Evolutionary conservation across 2,797 vertebrate genomes (phyloP), one percentile per base, ranked within the genome.

Genomic region (Trachops cirrhosus): DNA sequence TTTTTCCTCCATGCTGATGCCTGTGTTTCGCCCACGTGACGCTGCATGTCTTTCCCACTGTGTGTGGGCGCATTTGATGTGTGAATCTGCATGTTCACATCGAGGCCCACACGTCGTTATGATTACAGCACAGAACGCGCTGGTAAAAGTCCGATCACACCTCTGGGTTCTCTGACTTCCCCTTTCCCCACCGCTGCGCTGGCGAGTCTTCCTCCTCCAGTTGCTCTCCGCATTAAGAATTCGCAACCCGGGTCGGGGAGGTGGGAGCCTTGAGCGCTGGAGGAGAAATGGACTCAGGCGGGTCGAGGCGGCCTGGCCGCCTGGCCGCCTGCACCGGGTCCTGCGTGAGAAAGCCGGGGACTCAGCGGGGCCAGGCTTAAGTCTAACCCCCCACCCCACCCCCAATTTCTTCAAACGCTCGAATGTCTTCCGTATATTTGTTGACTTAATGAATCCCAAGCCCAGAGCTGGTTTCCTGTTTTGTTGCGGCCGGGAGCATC

Each of bases 391-490:
- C 62, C 29, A 29, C 22, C 29, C 57, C 44, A 64, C 62, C 91
- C 70, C 70, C 34, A 6, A 50, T 89, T 95, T 94, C 96, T 94
- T 91, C 82, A 5, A 88, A 57, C 1, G 21, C 68, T 89, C 54
- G 0, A 29, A 41, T 2, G 83, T 91, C 93, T 89, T 95, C 92
- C 4, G 74, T 44, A 57, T 70, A 64, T 86, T 94, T 97, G 95
- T 96, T 96, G 95, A 96, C 92, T 80, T 73, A 89, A 84, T 80
- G 95, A 86, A 94, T 77, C 88, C 95, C 57, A 91, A 83, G 93
- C 39, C 70, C 54, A 4, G 70, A 48, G n/a, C 91, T 32, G 86
- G 91, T 73, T 97, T 97, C 97, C 97, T 97, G 97, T 95, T 97
- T 94, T 89, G 97, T 92, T 85, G 93, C 26, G 67, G 80, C 85